A percentile compares a stretch with the other conserved stretches of the same genome.
Conservation (phyloP, 1,140 invertebrate genomes). For the Phenacoccus solenopsis region DNA sequence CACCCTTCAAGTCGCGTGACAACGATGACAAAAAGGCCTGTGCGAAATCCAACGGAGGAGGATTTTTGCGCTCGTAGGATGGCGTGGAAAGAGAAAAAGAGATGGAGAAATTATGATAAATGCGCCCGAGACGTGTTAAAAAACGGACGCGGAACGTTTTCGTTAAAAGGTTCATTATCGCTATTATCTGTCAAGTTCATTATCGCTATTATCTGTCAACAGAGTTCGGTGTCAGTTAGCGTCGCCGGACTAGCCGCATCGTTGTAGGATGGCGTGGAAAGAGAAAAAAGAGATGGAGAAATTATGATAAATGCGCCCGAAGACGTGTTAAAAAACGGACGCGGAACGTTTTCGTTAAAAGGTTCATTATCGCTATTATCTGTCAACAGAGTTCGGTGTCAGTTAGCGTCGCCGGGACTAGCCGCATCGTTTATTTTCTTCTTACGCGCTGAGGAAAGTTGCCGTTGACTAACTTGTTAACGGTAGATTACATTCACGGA, state of each 20-base stretch:
- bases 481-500: neutral
- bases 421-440: neutral
- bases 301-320: neutral
- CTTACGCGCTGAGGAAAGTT: neutral
- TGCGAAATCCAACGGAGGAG: too few relatives aligned
- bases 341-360: neutral
- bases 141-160: neutral
- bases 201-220: conserved; percentile 1
- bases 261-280: neutral
- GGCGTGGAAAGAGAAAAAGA: neutral
- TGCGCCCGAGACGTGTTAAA: neutral
- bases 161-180: neutral
- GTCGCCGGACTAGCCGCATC: neutral
- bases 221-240: neutral
- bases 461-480: neutral
- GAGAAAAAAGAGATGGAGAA: neutral
- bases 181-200: too few relatives aligned
- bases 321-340: neutral
- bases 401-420: neutral
- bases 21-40: too few relatives aligned
- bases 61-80: too few relatives aligned
- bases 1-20: too few relatives aligned
- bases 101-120: neutral
- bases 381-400: neutral
- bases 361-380: conserved; percentile 1